Conservation (phyloP, 2,888 invertebrate species). For the Alsophila aescularia region DNA sequence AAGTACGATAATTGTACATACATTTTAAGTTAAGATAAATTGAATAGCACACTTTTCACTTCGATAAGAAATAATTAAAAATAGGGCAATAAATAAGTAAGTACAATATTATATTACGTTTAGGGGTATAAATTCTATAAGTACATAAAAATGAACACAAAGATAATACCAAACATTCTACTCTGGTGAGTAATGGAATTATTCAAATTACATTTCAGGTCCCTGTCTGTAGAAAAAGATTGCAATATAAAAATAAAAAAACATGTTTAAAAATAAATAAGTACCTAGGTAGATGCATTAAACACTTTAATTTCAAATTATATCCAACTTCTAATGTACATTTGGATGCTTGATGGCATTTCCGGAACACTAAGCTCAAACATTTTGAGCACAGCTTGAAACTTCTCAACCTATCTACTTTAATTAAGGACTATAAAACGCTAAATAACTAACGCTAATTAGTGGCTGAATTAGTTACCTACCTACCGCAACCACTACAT, state of each 20-base stretch:
- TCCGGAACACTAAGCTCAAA: background rate
- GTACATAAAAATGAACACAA: slow-evolving; percentile 9
- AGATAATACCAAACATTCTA: slow-evolving; percentile 3
- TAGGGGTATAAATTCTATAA: background rate
- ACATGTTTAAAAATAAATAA: background rate
- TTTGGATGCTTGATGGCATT: background rate
- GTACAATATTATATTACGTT: slow-evolving; percentile 1
- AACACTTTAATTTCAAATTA: background rate
- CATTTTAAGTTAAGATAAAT: slow-evolving; percentile 25
- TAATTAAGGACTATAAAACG: slow-evolving; percentile 2
- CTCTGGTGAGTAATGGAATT: slow-evolving; percentile 60
- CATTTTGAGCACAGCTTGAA: background rate
- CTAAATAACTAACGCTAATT: background rate
- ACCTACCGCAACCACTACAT: background rate
- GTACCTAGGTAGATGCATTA: background rate
- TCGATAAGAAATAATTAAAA: slow-evolving; percentile 17
- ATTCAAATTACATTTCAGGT: slow-evolving; percentile 61
- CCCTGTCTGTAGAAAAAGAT: slow-evolving; percentile 35
- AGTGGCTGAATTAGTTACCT: background rate
- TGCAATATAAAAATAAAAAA: background rate
- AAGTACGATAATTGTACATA: slow-evolving; percentile 34
- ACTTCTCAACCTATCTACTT: slow-evolving; percentile 1
- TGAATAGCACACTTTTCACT: slow-evolving; percentile 27
- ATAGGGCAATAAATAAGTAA: slow-evolving; percentile 24
- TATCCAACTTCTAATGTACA: background rate